Evolutionary conservation across 2,888 invertebrate species (phyloP).

Genomic region (Oscheius sp.): DNA sequence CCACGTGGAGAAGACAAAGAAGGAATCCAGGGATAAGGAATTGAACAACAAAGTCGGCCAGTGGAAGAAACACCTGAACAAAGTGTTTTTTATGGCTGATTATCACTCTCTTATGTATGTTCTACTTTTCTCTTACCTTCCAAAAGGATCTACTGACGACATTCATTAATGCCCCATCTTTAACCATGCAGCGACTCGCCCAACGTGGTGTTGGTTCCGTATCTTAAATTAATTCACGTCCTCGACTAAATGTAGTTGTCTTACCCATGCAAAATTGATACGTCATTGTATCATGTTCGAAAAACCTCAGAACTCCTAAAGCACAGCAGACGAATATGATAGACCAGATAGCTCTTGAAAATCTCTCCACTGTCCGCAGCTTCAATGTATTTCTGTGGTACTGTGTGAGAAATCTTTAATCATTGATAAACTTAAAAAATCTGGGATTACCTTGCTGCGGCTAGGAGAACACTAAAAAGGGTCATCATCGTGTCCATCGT

Average conservation of each 20-base stretch:
- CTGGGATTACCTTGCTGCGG: conserved; percentile 57
- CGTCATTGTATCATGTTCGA: conserved; percentile 67
- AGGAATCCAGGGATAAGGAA: conserved; percentile 67
- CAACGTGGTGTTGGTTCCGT: conserved; percentile 68
- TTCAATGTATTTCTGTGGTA: conserved; percentile 68
- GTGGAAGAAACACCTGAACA: conserved; percentile 60
- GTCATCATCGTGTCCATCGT: conserved; percentile 69
- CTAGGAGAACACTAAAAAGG: conserved; percentile 64
- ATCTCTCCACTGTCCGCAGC: conserved; percentile 67
- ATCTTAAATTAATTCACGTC: conserved; percentile 40
- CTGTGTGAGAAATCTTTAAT: conserved; percentile 65
- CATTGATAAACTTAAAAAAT: background rate
- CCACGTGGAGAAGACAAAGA: conserved; percentile 63
- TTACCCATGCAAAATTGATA: conserved; percentile 68
- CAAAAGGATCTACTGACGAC: conserved; percentile 66
- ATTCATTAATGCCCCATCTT: conserved; percentile 65
- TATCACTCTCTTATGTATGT: background rate
- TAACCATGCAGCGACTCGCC: conserved; percentile 67
- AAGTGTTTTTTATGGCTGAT: background rate
- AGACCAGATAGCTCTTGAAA: conserved; percentile 68
- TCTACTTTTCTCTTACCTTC: conserved; percentile 51
- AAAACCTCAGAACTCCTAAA: conserved; percentile 64
- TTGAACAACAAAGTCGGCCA: conserved; percentile 68
- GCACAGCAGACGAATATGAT: conserved; percentile 66
- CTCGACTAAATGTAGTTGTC: background rate